Evolutionary conservation across 2,113 vertebrate species (phyloP).

Genomic region (Neotoma lepida): DNA sequence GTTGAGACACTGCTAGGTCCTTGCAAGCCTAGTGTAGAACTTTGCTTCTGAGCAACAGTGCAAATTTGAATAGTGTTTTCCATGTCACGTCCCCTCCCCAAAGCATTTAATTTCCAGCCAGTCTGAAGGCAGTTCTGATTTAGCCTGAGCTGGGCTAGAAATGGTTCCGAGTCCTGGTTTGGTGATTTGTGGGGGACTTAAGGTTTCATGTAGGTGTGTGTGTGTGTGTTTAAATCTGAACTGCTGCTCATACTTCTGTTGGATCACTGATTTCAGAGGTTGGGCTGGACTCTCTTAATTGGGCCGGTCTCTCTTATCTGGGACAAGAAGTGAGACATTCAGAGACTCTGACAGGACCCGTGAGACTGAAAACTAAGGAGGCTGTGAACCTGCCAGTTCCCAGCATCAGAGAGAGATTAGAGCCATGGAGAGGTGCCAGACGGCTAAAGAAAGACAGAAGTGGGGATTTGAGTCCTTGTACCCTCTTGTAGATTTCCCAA

Average conservation of each 20-base stretch:
- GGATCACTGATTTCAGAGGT: slow-evolving; percentile 64
- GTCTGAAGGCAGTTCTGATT: slow-evolving; percentile 27
- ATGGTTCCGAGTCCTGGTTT: neutral
- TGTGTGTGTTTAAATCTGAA: neutral
- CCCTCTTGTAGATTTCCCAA: slow-evolving; percentile 57
- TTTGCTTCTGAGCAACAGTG: slow-evolving; percentile 25
- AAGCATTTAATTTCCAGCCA: slow-evolving; percentile 55
- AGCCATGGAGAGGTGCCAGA: slow-evolving; percentile 44
- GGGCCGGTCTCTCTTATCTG: slow-evolving; percentile 42
- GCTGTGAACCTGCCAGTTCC: neutral
- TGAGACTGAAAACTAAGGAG: slow-evolving; percentile 69
- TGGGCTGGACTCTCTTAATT: neutral
- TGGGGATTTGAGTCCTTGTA: neutral
- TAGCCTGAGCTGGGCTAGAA: slow-evolving; percentile 26
- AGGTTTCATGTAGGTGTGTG: neutral
- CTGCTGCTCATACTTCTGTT: neutral
- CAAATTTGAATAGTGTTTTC: slow-evolving; percentile 58
- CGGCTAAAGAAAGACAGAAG: neutral
- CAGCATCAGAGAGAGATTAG: slow-evolving; percentile 31
- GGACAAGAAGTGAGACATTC: neutral
- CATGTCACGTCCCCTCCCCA: neutral
- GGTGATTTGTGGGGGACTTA: neutral
- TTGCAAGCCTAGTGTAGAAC: neutral
- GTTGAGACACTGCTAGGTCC: neutral
- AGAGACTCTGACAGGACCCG: neutral